Conservation (phyloP, 2,888 invertebrate species). For the Dryococelus australis region DNA sequence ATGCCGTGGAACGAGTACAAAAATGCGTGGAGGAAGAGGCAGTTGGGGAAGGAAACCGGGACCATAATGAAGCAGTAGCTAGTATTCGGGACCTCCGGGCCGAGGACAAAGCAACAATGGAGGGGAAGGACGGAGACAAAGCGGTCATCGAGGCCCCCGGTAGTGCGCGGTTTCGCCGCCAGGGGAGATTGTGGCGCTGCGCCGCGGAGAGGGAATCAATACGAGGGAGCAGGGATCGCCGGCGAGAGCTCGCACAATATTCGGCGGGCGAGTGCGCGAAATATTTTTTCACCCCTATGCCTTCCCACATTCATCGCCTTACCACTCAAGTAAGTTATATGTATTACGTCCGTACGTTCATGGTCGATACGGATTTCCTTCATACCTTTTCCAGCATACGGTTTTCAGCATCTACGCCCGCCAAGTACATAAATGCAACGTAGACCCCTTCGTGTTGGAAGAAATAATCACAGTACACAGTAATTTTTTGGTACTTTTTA, state of each 20-base stretch:
- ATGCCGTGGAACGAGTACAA: not conserved
- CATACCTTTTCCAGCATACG: too few species aligned
- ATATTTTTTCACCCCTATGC: too few species aligned
- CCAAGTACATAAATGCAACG: too few species aligned
- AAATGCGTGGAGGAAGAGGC: not conserved
- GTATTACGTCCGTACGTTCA: too few species aligned
- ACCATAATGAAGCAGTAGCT: not conserved
- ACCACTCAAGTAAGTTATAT: too few species aligned
- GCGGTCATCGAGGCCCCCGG: not conserved
- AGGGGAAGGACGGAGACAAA: not conserved
- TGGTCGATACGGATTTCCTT: too few species aligned
- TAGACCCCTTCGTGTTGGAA: too few species aligned
- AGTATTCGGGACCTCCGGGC: not conserved
- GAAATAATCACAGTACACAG: too few species aligned
- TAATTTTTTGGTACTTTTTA: too few species aligned
- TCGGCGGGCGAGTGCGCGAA: not conserved
- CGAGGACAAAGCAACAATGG: not conserved
- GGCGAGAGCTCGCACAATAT: not conserved
- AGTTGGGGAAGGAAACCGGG: not conserved
- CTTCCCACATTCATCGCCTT: too few species aligned
- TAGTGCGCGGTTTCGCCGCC: conserved; percentile 2
- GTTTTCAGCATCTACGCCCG: too few species aligned
- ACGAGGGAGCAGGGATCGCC: not conserved
- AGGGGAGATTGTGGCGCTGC: conserved; percentile 1
- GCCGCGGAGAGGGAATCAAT: conserved; percentile 6